Base-by-base conservation (phyloP, 1,140 invertebrate genomes). In the Anoplophora glabripennis region DNA sequence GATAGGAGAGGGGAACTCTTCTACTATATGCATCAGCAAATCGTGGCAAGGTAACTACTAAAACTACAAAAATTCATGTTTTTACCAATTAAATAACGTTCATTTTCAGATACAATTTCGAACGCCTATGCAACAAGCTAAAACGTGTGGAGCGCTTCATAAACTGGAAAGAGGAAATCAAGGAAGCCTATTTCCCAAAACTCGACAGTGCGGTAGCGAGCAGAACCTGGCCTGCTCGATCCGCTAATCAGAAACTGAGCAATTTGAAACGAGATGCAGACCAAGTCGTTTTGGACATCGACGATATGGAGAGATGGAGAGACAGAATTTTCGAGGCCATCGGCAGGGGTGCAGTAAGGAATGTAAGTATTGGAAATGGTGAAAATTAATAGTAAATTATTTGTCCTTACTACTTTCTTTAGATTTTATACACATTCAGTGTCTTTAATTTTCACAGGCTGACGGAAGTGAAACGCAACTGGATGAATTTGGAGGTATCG, bases 21-120 rank as follows among this genome's bases (percentile, higher is more conserved):
- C 77, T 90, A 87, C 63, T 89, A 89, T 67, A 89, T 89, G 86
- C 87, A 90, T 72, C 82, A 89, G 68, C 88, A 90, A 72, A 81
- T 89, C 55, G 77, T 86, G 38, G 83, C 83, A 17, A 80, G 82
- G 57, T 89, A 89, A 70, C 87, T 89, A 65, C 77, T 81, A 42
- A 88, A 89, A 66, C 80, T 4, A 7, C 8, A 21, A 46, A 15
- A 15, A 46, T 46, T 46, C 21, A 28, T 3, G 21, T 28, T 28
- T 28, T 28, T 28, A 28, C 21, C 21, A 28, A 3, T 28, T 28
- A 28, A 28, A 2, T 28, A 28, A 28, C 9, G 11, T 21, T 12
- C n/a, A 8, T 47, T 21, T 12, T 89, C 34, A 49, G 47, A 12
- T 49, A 49, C 7, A 49, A 49, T 12, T 49, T 49, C 8, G 47